These are phyloP conservation scores for Oryzias celebensis DNA, from an alignment of 2,113 vertebrate genomes.

Conservation along the genomic window DNA sequence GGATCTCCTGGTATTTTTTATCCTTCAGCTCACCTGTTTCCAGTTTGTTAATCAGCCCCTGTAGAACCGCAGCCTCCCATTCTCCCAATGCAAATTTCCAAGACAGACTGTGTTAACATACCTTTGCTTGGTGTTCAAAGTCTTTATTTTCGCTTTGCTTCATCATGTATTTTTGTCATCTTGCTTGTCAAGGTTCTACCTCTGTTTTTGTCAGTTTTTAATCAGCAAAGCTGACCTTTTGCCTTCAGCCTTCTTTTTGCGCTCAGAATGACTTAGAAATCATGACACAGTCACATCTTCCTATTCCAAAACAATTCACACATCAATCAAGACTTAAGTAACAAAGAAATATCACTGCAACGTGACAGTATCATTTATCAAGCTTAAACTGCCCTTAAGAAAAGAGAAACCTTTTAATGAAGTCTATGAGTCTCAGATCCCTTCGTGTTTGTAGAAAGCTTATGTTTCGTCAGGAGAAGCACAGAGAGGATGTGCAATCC, in stretches of 20 bases:
- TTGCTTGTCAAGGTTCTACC: neutral
- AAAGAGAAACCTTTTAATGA: too few species aligned
- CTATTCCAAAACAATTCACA: neutral
- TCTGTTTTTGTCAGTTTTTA: neutral
- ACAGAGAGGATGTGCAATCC: neutral
- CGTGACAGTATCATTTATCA: neutral
- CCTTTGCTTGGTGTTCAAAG: neutral
- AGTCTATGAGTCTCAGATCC: neutral
- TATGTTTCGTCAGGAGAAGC: neutral
- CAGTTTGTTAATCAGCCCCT: constrained; percentile 13
- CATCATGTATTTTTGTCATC: neutral
- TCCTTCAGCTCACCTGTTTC: constrained; percentile 10
- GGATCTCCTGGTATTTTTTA: neutral
- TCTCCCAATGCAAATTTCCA: neutral
- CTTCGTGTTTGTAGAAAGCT: neutral
- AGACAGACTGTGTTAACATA: neutral
- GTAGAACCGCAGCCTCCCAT: neutral
- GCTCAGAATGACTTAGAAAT: too few species aligned
- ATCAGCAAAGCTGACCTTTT: neutral
- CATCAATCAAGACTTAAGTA: neutral
- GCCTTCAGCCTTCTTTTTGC: neutral
- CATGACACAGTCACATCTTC: too few species aligned
- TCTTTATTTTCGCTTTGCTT: neutral
- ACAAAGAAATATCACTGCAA: neutral
- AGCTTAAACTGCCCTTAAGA: too few species aligned